Evolutionary conservation across 1,140 invertebrate species (phyloP), one percentile per base, ranked within the genome.

Genomic region (Saccostrea glomerata): DNA sequence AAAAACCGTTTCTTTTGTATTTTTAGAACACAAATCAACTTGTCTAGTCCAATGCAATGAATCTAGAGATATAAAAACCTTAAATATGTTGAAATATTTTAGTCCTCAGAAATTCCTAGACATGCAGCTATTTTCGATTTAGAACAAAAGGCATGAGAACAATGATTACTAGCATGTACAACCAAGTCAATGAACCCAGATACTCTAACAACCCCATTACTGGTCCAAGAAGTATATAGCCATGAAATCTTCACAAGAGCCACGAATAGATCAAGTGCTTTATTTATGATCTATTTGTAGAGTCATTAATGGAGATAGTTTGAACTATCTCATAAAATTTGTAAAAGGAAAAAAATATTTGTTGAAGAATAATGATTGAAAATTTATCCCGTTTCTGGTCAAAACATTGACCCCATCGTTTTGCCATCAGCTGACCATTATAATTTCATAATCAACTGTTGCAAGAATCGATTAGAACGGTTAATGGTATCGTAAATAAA

Each of bases 401-500:
- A 17, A 63, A 20, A 20, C 17, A 63, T 6, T 63, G n/a, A 17
- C n/a, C n/a, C 17, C 17, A 15, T 36, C 30, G 17, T 6, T 77
- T 23, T 77, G 13, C 9, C 47, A 47, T 9, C 47, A 47, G 47
- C 47, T 47, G 47, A 47, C 47, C 47, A 47, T 47, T 47, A 36
- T 36, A 47, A 5, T 63, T 77, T 30, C 70, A 77, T 13, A 77
- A 11, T 36, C 70, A 77, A 77, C 70, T 77, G 70, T 15, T 30
- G 70, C 70, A 30, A 36, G 70, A 13, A 77, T 77, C 30, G 70
- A 77, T 77, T 77, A 30, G 25, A 15, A 30, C 70, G 6, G 47
- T 77, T 36, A 77, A 77, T 77, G 25, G 70, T 36, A 77, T 77
- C 70, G 23, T 77, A 77, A 36, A 77, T 36, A 77, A 23, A 77